Evolutionary conservation across 2,888 invertebrate species (phyloP).

Genomic region (Sabatieria punctata): DNA sequence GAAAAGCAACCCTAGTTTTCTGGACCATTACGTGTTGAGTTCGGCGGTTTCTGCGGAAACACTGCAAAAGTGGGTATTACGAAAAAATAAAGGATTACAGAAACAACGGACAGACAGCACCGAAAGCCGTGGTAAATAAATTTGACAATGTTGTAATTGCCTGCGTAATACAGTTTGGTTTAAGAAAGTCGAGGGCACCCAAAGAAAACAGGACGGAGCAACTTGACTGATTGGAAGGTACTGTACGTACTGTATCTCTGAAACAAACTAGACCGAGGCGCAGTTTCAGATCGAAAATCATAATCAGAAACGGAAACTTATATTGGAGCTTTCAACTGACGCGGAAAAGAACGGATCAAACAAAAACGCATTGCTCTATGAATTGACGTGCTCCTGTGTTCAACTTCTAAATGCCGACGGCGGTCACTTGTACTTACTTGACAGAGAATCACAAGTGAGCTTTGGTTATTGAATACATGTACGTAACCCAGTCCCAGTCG

Average conservation of each 20-base stretch:
- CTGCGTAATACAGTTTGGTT: no score
- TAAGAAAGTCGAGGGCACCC: no score
- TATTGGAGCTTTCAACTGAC: conserved; percentile 46
- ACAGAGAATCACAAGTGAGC: conserved; percentile 32
- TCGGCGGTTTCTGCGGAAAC: conserved; percentile 44
- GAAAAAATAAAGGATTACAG: not conserved
- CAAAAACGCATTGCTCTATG: conserved; percentile 48
- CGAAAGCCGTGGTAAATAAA: no score
- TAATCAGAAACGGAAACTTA: conserved; percentile 47
- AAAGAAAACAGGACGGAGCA: no score
- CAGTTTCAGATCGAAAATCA: conserved; percentile 28
- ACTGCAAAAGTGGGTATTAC: conserved; percentile 47
- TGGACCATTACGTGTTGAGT: conserved; percentile 48
- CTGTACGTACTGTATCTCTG: no score
- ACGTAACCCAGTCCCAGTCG: not conserved
- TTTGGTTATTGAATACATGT: not conserved
- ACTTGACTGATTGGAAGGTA: no score
- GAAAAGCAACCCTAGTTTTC: conserved; percentile 46
- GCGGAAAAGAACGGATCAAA: conserved; percentile 42
- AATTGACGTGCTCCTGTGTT: conserved; percentile 48
- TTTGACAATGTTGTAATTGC: no score
- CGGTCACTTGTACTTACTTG: conserved; percentile 45
- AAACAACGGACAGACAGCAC: not conserved
- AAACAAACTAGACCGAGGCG: no score
- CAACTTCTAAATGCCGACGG: conserved; percentile 50